Percentiles rank a stretch among this genome's conserved stretches.
Evolutionary conservation across 37 sponge, comb jelly and placozoan genomes (phyloP).

Genomic region (Tethya wilhelma): DNA sequence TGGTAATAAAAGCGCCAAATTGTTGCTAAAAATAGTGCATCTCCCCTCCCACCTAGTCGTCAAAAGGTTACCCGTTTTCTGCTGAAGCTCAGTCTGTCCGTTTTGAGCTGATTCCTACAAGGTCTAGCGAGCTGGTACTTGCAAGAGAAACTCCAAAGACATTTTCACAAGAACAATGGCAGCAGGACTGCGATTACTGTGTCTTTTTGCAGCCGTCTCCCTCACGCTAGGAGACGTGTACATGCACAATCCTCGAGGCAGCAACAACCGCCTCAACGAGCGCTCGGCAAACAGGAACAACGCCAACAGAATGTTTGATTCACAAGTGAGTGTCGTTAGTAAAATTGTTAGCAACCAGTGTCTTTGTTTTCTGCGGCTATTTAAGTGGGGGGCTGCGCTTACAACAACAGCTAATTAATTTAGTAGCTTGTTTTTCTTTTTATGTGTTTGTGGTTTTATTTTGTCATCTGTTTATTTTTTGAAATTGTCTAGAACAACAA

Average conservation of each 20-base stretch:
- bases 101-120: not conserved
- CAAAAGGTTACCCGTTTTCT: not conserved
- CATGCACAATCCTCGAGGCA: conserved; percentile 97
- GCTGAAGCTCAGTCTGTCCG: not conserved
- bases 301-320: conserved; percentile 97
- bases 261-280: conserved; percentile 98
- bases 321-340: conserved; percentile 76
- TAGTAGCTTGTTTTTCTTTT: not conserved
- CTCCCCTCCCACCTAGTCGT: not conserved
- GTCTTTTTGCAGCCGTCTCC: conserved; percentile 21
- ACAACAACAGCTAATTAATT: not conserved
- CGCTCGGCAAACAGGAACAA: conserved; percentile 91
- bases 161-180: not conserved
- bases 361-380: no score
- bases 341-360: not conserved
- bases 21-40: not conserved
- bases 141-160: not conserved
- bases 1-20: not conserved
- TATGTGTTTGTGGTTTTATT: not conserved
- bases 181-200: conserved; percentile 33
- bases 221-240: conserved; percentile 74
- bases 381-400: no score
- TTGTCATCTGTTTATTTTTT: not conserved
- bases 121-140: not conserved
- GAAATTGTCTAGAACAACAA: conserved; percentile 96